These are phyloP conservation scores for Plecotus auritus DNA, from an alignment of 2,113 vertebrate species.

Conservation along the genomic window DNA sequence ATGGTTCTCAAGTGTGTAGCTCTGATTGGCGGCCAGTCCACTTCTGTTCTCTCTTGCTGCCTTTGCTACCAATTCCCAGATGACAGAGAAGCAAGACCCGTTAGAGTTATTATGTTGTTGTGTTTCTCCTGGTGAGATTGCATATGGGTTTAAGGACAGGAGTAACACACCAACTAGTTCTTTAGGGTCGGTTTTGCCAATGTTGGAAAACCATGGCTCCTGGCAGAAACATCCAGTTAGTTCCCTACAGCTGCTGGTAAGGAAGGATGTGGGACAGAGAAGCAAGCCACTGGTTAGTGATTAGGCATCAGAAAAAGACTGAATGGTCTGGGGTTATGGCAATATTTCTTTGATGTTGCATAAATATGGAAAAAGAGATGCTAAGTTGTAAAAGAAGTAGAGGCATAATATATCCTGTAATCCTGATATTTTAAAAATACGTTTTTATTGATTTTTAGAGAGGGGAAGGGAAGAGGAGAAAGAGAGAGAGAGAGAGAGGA, in stretches of 20 bases:
- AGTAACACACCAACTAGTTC: background rate
- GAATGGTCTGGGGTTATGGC: constrained; percentile 25
- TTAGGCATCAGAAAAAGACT: background rate
- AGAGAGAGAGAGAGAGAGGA: too few species aligned
- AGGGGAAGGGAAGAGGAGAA: too few species aligned
- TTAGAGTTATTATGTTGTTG: background rate
- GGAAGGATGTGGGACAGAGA: background rate
- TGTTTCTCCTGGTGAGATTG: background rate
- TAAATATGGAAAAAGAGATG: constrained; percentile 18
- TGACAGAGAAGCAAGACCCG: background rate
- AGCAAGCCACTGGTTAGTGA: background rate
- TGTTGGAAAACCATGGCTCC: background rate
- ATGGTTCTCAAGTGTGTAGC: background rate
- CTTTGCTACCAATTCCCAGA: background rate
- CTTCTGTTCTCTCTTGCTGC: background rate
- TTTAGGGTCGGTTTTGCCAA: background rate
- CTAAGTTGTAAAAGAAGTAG: constrained; percentile 37
- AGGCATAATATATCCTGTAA: background rate
- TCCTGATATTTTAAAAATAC: background rate
- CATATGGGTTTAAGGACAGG: too few species aligned
- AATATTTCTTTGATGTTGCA: constrained; percentile 33
- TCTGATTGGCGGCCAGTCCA: background rate
- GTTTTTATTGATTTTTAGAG: too few species aligned
- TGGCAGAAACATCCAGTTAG: background rate
- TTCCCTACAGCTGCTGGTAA: background rate